A percentile compares a stretch with the other conserved stretches of the same genome.
These are phyloP conservation scores for Perodicticus potto DNA, from an alignment of 2,797 vertebrate species.

Conservation along the genomic window DNA sequence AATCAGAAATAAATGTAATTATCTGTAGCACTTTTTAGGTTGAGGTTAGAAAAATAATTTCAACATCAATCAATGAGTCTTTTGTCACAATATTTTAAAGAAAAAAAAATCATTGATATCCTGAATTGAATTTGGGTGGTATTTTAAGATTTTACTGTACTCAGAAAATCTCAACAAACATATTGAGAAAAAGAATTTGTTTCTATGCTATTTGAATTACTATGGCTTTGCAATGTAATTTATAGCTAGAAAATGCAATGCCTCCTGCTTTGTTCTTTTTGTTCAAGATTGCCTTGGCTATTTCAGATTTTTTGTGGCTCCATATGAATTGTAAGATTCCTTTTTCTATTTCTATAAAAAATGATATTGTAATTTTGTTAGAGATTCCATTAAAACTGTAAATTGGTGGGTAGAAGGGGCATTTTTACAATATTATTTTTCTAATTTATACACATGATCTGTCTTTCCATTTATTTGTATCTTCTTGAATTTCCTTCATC, in stretches of 20 bases:
- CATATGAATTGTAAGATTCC: not conserved
- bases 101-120: not conserved
- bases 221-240: not conserved
- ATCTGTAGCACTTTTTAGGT: not conserved
- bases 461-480: not conserved
- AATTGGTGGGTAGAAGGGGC: not conserved
- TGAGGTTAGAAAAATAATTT: not conserved
- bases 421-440: not conserved
- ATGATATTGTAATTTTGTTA: not conserved
- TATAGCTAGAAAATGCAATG: not conserved
- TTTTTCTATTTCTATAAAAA: not conserved
- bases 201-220: not conserved
- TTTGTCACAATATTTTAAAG: conserved; percentile 4
- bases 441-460: not conserved
- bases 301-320: not conserved
- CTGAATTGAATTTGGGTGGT: not conserved
- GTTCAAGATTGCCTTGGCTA: not conserved
- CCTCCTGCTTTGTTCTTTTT: not conserved
- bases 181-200: not conserved
- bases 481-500: not conserved
- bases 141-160: not conserved
- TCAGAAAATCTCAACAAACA: not conserved
- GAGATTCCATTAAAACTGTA: not conserved
- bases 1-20: conserved; percentile 55
- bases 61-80: not conserved